Evolutionary conservation across 2,888 invertebrate species (phyloP).

Genomic region (Microplitis deprimator): DNA sequence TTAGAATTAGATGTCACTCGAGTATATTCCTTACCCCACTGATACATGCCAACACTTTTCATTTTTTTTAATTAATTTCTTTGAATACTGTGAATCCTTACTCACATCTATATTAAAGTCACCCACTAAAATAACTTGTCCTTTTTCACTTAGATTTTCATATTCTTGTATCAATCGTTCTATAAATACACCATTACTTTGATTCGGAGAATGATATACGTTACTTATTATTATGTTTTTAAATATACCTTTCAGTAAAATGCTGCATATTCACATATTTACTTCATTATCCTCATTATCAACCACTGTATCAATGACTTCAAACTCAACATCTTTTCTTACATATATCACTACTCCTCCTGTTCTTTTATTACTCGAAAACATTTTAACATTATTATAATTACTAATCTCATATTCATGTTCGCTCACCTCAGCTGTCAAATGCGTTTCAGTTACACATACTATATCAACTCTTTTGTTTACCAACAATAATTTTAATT

Average conservation of each 20-base stretch:
- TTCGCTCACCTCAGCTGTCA: slow-evolving; percentile 10
- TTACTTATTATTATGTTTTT: background rate
- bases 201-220: slow-evolving; percentile 9
- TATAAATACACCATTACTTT: slow-evolving; percentile 9
- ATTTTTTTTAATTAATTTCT: background rate
- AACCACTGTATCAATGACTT: background rate
- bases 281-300: background rate
- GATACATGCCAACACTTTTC: background rate
- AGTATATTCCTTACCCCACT: background rate
- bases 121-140: slow-evolving; percentile 8
- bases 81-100: slow-evolving; percentile 7
- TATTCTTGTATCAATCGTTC: slow-evolving; percentile 9
- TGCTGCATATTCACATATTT: slow-evolving; percentile 11
- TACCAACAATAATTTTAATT: slow-evolving; percentile 1
- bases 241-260: background rate
- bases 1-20: background rate
- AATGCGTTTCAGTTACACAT: slow-evolving; percentile 7
- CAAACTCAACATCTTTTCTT: background rate
- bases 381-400: background rate
- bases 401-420: background rate
- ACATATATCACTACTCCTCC: slow-evolving; percentile 9
- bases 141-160: background rate
- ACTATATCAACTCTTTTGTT: slow-evolving; percentile 8
- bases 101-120: slow-evolving; percentile 7
- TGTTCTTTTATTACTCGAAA: slow-evolving; percentile 11